Percentiles rank a stretch among this genome's conserved stretches.
Conservation (phyloP, 2,113 vertebrate genomes). For the Tringa solitaria region DNA sequence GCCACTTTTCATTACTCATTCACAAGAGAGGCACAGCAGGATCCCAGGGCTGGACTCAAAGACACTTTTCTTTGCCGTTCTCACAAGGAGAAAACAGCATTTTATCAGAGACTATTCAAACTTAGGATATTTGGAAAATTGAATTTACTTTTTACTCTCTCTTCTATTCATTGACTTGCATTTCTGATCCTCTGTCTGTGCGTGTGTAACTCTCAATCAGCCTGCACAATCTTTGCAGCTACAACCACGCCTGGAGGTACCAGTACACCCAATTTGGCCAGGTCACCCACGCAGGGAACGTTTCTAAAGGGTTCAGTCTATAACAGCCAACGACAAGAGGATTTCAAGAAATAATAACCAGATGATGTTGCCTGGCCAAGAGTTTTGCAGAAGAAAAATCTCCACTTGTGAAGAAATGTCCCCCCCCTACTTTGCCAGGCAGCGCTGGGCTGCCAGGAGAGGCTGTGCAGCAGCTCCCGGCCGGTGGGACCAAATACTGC, state of each 20-base stretch:
- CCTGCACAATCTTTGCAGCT: background rate
- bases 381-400: background rate
- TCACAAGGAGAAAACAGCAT: background rate
- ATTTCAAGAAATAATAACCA: background rate
- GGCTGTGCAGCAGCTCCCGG: background rate
- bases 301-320: background rate
- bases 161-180: background rate
- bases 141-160: background rate
- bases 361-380: background rate
- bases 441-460: background rate
- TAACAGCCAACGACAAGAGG: background rate
- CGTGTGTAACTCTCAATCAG: background rate
- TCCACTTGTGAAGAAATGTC: background rate
- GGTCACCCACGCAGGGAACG: background rate
- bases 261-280: background rate
- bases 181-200: background rate
- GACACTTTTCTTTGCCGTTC: constrained; percentile 28
- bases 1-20: constrained; percentile 56
- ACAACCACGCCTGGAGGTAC: background rate
- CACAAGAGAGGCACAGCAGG: constrained; percentile 42
- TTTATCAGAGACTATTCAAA: constrained; percentile 22
- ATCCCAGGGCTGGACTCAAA: constrained; percentile 4
- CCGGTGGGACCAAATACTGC: background rate
- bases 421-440: background rate
- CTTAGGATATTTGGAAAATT: background rate